Percentiles rank a stretch among this genome's conserved stretches.
Evolutionary conservation across 1,140 invertebrate species (phyloP).

Genomic region (Apocrypta bakeri): DNA sequence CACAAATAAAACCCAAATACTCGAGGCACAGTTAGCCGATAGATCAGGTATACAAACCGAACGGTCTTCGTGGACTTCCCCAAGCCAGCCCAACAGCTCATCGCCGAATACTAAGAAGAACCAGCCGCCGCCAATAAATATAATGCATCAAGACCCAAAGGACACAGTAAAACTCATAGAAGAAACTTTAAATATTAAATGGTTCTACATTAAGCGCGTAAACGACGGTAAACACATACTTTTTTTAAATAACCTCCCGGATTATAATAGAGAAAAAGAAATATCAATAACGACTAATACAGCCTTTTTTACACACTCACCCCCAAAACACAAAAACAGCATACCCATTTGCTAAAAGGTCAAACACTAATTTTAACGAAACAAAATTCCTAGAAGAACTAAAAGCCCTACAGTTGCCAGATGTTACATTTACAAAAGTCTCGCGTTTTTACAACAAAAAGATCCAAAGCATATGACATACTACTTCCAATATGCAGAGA

Average conservation of each 20-base stretch:
- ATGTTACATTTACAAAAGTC: background rate
- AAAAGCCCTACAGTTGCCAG: background rate
- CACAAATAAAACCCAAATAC: background rate
- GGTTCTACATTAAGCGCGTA: background rate
- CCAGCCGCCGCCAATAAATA: background rate
- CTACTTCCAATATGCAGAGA: background rate
- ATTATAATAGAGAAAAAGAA: background rate
- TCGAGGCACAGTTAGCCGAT: background rate
- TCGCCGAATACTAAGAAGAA: background rate
- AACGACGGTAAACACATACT: background rate
- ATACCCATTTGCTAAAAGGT: background rate
- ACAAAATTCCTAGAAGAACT: background rate
- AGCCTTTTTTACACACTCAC: background rate
- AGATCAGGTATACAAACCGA: background rate
- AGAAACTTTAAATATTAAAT: background rate
- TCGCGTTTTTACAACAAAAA: background rate
- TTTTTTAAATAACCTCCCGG: background rate
- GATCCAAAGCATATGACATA: background rate
- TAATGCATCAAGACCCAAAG: background rate
- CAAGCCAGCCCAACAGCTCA: no score
- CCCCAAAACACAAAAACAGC: background rate
- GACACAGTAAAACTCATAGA: slow-evolving; percentile 1
- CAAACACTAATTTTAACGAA: background rate
- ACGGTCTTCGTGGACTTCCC: no score
- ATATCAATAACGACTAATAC: background rate